Conservation (phyloP, 2,113 vertebrate species). For the Camarhynchus parvulus region DNA sequence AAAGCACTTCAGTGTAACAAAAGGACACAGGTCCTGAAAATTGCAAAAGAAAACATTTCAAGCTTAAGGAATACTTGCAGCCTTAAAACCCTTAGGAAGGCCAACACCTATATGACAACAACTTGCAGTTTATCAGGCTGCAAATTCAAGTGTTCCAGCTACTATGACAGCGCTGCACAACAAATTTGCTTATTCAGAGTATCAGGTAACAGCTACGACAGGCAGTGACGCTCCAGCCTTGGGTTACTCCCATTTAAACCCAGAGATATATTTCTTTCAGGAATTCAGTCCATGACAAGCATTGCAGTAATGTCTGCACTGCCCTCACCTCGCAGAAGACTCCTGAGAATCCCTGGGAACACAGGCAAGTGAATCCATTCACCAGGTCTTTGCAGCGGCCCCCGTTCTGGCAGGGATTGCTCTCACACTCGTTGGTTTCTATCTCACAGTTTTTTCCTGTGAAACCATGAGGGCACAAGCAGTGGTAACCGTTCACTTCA, state of each 20-base stretch:
- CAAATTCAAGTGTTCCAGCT: not conserved
- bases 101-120: not conserved
- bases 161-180: not conserved
- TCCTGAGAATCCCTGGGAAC: constrained; percentile 84
- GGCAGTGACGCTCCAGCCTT: not conserved
- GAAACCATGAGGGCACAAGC: constrained; percentile 84
- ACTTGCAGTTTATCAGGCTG: not conserved
- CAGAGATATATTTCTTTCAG: not conserved
- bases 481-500: constrained; percentile 81
- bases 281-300: not conserved
- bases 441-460: constrained; percentile 88
- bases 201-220: not conserved
- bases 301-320: not conserved
- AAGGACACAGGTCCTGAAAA: not conserved
- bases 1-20: not conserved
- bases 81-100: not conserved
- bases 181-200: constrained; percentile 47
- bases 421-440: constrained; percentile 80
- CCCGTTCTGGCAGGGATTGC: constrained; percentile 84
- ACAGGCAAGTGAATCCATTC: constrained; percentile 85
- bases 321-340: constrained; percentile 87
- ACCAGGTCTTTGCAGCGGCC: constrained; percentile 82
- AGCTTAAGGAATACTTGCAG: not conserved
- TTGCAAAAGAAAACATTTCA: not conserved
- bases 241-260: constrained; percentile 25